Evolutionary conservation across 2,113 vertebrate species (phyloP).

Genomic region (Oryzias woworae): DNA sequence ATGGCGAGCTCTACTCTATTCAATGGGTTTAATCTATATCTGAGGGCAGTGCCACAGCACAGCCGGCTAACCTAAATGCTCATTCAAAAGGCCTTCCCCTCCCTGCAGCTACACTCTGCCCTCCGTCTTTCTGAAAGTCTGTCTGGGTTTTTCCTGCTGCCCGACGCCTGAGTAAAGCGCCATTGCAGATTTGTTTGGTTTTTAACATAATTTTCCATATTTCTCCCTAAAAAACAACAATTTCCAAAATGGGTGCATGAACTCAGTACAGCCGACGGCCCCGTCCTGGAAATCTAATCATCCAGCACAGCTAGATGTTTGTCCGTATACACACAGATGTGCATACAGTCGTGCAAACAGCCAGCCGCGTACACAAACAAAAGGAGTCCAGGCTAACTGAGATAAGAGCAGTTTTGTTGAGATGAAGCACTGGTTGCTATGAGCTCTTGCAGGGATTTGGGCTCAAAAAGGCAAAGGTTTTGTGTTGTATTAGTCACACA

Average conservation of each 20-base stretch:
- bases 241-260: constrained; percentile 27
- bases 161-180: not conserved
- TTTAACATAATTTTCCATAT: constrained; percentile 35
- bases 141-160: constrained; percentile 20
- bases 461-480: constrained; percentile 39
- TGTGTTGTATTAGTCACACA: constrained; percentile 60
- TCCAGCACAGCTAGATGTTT: constrained; percentile 63
- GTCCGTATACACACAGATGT: constrained; percentile 71
- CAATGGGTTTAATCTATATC: constrained; percentile 46
- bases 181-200: constrained; percentile 27
- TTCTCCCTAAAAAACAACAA: constrained; percentile 10
- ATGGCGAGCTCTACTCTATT: constrained; percentile 41
- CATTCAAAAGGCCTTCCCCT: constrained; percentile 45
- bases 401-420: not conserved
- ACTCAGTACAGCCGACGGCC: constrained; percentile 50
- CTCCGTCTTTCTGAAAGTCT: constrained; percentile 33
- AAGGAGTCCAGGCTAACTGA: constrained; percentile 28
- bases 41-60: constrained; percentile 42
- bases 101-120: constrained; percentile 45
- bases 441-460: constrained; percentile 43
- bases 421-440: constrained; percentile 16
- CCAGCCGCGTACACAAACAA: constrained; percentile 51
- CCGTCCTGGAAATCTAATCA: constrained; percentile 71
- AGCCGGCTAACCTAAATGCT: constrained; percentile 68
- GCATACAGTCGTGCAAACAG: constrained; percentile 65